Evolutionary conservation across 2,888 invertebrate genomes (phyloP), one percentile per base, ranked within the genome.

Genomic region (Timema cristinae): DNA sequence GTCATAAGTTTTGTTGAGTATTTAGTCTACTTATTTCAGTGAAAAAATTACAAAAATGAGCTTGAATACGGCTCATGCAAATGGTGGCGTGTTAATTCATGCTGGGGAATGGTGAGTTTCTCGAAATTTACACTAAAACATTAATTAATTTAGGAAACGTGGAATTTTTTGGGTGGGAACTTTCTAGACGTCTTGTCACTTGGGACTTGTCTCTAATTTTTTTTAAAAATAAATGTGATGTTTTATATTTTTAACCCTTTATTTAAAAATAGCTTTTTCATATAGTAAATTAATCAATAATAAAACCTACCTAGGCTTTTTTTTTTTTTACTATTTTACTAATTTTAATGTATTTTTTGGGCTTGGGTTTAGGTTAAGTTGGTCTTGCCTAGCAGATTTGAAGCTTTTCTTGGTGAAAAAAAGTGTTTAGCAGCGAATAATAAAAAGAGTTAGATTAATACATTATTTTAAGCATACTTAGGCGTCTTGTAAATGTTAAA

Each of bases 71-170:
- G 94, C 98, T 70, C 97, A 98, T 82, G 91, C 95, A 71, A 94
- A 95, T 80, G 93, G 94, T 74, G 97, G 97, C 68, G 97, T 99
- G 59, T 86, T 98, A 71, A 94, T 98, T 80, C 97, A 97, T 81
- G 89, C 93, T 76, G 97, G 97, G 78, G 98, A 98, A 88, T 90
- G 91, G 98, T 98, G 88, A 91, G 91, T 88, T 32, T 50, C 50
- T 7, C 63, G 59, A 52, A 69, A 61, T 11, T 11, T 59, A 49
- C 51, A 47, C 50, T n/a, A 11, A 16, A 51, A 67, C 32, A 50
- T 15, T 13, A 69, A 15, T n/a, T 13, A 13, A n/a, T 32, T n/a
- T n/a, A n/a, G n/a, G 7, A 54, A 56, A 56, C 32, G n/a, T 68
- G n/a, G 13, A 49, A 59, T 61, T 32, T 32, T 32, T 32, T 32